A percentile compares a stretch with the other conserved stretches of the same genome.
Evolutionary conservation across 2,797 vertebrate species (phyloP).

Genomic region (Centroberyx gerrardi): DNA sequence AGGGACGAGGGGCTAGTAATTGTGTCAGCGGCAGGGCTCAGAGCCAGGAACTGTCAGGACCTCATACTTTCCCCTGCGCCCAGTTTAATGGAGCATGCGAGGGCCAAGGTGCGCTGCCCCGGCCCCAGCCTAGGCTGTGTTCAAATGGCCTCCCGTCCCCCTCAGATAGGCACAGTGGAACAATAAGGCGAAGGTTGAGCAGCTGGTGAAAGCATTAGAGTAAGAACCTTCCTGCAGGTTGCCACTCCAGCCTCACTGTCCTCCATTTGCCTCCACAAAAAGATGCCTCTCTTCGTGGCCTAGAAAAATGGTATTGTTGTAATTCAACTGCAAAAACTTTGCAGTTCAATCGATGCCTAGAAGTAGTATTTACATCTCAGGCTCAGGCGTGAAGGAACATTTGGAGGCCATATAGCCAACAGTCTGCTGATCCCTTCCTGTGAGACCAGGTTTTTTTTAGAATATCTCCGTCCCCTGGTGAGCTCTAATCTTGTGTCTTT

Average conservation of each 20-base stretch:
- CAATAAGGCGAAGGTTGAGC: conserved; percentile 76
- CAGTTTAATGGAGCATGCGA: conserved; percentile 78
- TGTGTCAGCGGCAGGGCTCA: conserved; percentile 65
- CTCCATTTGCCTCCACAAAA: conserved; percentile 47
- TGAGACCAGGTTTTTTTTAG: conserved; percentile 25
- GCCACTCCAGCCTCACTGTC: conserved; percentile 68
- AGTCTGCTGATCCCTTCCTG: conserved; percentile 23
- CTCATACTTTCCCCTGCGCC: conserved; percentile 64
- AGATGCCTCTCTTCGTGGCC: conserved; percentile 33
- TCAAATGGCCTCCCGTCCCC: conserved; percentile 62
- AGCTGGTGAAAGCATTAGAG: conserved; percentile 81
- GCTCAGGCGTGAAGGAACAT: conserved; percentile 39
- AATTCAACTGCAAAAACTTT: conserved; percentile 12
- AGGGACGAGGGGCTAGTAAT: conserved; percentile 68
- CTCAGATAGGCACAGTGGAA: conserved; percentile 68
- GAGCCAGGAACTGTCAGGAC: conserved; percentile 72
- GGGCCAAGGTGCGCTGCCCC: conserved; percentile 68
- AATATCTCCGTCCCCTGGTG: conserved; percentile 34
- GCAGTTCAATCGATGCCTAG: background rate
- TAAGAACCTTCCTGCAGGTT: conserved; percentile 73
- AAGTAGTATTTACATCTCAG: conserved; percentile 24
- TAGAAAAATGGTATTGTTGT: conserved; percentile 15
- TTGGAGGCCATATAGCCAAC: conserved; percentile 22
- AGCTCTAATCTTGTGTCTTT: conserved; percentile 60
- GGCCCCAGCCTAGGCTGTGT: conserved; percentile 45